phyloP scores from a whole-genome alignment of 2,113 vertebrate genomes.

The Condylura cristata region DNA sequence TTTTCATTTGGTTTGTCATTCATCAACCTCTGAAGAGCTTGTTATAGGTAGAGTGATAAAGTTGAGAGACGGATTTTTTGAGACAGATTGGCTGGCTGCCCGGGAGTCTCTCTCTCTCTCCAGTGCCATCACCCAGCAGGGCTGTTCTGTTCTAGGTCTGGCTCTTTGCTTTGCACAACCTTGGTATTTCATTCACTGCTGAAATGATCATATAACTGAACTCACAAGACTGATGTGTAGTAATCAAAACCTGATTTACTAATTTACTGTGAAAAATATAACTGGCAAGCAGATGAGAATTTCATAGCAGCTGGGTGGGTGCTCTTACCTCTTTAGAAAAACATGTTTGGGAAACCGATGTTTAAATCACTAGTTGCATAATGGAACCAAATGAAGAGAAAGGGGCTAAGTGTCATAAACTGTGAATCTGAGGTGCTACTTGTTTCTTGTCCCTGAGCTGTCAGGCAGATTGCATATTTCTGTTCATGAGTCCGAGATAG shows the following conservation, averaged over 20 bases:
- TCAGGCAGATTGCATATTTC: not conserved
- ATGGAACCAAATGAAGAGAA: not conserved
- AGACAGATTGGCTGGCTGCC: constrained; percentile 36
- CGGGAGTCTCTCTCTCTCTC: not conserved
- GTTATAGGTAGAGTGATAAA: not conserved
- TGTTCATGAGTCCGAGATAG: not conserved
- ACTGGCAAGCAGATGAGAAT: not conserved
- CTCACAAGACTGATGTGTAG: not conserved
- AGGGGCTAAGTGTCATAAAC: accelerated
- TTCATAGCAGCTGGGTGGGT: not conserved
- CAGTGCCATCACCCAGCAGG: not conserved
- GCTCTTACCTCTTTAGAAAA: not conserved
- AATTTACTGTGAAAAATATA: constrained; percentile 10
- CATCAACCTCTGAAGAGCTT: constrained; percentile 38
- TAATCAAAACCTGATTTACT: not conserved
- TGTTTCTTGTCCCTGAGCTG: not conserved
- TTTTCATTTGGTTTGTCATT: constrained; percentile 65
- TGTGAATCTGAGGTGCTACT: not conserved
- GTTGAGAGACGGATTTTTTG: constrained; percentile 11
- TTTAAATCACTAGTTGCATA: not conserved
- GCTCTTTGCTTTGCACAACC: not conserved
- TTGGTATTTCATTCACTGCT: not conserved
- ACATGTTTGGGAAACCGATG: not conserved
- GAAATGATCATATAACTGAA: constrained; percentile 5
- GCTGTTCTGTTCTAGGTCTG: not conserved